Evolutionary conservation across 2,888 invertebrate species (phyloP).

Genomic region (Notocelia uddmanniana): DNA sequence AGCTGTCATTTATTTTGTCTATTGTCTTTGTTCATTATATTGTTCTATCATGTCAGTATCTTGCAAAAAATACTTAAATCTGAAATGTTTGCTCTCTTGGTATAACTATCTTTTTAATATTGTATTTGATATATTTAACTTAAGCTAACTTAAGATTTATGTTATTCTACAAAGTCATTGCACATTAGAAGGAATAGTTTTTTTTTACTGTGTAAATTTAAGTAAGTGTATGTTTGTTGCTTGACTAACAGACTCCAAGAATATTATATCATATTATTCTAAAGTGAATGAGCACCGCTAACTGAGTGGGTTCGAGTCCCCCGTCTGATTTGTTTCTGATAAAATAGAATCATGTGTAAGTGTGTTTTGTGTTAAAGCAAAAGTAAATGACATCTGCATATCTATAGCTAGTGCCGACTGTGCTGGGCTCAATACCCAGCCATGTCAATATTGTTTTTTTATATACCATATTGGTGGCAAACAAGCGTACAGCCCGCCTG

Average conservation of each 20-base stretch:
- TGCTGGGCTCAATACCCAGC: background rate
- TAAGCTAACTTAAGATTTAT: background rate
- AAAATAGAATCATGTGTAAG: no score
- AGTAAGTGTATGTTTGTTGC: background rate
- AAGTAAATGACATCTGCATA: background rate
- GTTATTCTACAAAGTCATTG: background rate
- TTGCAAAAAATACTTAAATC: background rate
- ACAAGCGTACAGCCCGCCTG: no score
- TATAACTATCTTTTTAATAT: background rate
- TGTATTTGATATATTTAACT: background rate
- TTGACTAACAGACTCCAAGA: background rate
- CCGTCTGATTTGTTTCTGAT: no score
- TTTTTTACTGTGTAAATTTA: no score
- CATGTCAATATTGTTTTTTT: no score
- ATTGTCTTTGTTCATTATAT: background rate
- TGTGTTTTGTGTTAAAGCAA: background rate
- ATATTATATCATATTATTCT: background rate
- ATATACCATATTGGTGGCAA: no score
- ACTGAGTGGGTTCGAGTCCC: background rate
- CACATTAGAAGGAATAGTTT: background rate
- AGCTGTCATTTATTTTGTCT: background rate
- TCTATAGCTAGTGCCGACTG: background rate
- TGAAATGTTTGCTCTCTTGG: conserved; percentile 26
- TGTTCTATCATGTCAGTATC: background rate
- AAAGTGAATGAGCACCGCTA: background rate